These are phyloP conservation scores for Notoglanidium macrostoma DNA, from an alignment of 2,797 vertebrate genomes.

Conservation along the genomic window DNA sequence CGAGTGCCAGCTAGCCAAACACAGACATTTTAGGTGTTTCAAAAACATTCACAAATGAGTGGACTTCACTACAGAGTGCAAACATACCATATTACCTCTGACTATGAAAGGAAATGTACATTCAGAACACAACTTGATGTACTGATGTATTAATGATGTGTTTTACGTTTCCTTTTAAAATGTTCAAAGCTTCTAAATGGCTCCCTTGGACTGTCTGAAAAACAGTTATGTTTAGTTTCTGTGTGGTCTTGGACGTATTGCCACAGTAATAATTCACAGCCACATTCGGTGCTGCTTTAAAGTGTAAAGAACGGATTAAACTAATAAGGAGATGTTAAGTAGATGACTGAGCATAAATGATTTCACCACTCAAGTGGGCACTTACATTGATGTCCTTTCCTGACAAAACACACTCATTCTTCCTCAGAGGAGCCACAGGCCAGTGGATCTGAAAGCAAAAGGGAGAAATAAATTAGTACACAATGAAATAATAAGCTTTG, in stretches of 20 bases:
- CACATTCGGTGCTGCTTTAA: not conserved
- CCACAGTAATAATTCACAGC: conserved; percentile 18
- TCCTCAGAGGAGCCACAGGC: conserved; percentile 91
- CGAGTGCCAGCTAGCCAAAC: not conserved
- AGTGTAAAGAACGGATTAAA: not conserved
- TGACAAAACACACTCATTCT: conserved; percentile 92
- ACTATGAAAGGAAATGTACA: not conserved
- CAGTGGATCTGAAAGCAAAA: conserved; percentile 88
- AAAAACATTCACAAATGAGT: not conserved
- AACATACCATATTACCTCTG: not conserved
- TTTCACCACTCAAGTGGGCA: not conserved
- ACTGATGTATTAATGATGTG: not conserved
- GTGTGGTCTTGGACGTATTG: not conserved
- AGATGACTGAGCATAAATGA: conserved; percentile 4
- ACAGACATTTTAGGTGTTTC: not conserved
- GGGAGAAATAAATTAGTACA: conserved; percentile 18
- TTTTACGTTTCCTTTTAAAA: not conserved
- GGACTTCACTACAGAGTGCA: not conserved
- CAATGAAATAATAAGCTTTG: not conserved
- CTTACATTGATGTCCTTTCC: conserved; percentile 97
- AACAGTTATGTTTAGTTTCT: not conserved
- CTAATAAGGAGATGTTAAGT: not conserved
- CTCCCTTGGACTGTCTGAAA: not conserved
- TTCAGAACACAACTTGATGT: not conserved
- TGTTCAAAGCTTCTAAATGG: not conserved